Percentiles rank a stretch among this genome's conserved stretches.
Conservation (phyloP, 2,797 vertebrate species). For the Spondyliosoma cantharus region DNA sequence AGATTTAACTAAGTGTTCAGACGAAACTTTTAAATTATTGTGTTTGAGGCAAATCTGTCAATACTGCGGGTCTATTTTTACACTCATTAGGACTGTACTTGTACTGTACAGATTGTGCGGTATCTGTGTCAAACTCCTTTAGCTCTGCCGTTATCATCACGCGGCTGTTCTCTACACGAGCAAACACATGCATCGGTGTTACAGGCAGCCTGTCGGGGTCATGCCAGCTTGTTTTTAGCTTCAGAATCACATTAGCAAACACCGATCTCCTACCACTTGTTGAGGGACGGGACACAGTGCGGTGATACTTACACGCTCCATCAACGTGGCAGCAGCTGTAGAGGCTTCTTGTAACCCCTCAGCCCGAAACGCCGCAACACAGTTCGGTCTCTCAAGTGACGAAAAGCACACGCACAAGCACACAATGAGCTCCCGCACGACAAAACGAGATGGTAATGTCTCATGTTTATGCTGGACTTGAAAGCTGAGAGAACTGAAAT, state of each 20-base stretch:
- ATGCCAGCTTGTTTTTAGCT: slow-evolving; percentile 70
- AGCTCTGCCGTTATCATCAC: slow-evolving; percentile 47
- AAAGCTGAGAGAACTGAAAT: background rate
- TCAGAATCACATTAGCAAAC: slow-evolving; percentile 67
- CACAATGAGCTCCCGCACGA: slow-evolving; percentile 11
- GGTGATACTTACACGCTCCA: slow-evolving; percentile 56
- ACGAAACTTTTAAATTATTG: background rate
- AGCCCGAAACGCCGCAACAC: slow-evolving; percentile 58
- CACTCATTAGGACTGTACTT: background rate
- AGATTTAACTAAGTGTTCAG: slow-evolving; percentile 14
- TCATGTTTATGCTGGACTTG: background rate
- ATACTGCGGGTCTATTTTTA: slow-evolving; percentile 26
- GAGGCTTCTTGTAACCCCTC: slow-evolving; percentile 66
- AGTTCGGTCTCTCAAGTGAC: slow-evolving; percentile 38
- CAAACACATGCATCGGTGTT: slow-evolving; percentile 41
- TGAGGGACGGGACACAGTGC: slow-evolving; percentile 57
- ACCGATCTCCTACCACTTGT: slow-evolving; percentile 42
- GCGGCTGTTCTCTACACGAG: slow-evolving; percentile 38
- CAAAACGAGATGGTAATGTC: slow-evolving; percentile 16
- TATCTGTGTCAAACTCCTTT: slow-evolving; percentile 65
- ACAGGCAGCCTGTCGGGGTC: slow-evolving; percentile 42
- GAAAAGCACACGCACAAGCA: slow-evolving; percentile 22
- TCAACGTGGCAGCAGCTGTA: slow-evolving; percentile 75
- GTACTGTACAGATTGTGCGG: slow-evolving; percentile 54
- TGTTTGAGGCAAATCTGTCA: background rate